These are phyloP conservation scores for Brenthis ino DNA, from an alignment of 2,888 invertebrate species.

Conservation along the genomic window DNA sequence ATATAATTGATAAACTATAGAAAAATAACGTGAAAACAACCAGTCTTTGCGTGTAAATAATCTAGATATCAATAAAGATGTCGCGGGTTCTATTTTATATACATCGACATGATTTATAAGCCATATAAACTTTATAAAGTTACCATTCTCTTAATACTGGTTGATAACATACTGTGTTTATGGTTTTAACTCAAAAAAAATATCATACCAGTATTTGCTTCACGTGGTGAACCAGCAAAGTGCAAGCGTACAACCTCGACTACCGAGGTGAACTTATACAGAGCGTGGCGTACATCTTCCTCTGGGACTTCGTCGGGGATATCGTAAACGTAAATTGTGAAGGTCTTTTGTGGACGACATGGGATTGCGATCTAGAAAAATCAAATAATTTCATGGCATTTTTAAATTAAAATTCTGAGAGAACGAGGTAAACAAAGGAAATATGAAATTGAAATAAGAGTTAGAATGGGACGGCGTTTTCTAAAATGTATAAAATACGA, in stretches of 20 bases:
- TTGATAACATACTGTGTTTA: too few species aligned
- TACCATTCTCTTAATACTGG: too few species aligned
- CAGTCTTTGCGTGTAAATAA: too few species aligned
- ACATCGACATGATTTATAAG: too few species aligned
- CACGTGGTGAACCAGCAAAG: slow-evolving; percentile 70
- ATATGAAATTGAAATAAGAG: background rate
- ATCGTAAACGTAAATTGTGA: slow-evolving; percentile 91
- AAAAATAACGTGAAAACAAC: too few species aligned
- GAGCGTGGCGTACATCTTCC: slow-evolving; percentile 91
- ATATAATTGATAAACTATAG: background rate
- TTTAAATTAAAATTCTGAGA: background rate
- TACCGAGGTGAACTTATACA: slow-evolving; percentile 89
- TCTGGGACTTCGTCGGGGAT: slow-evolving; percentile 92
- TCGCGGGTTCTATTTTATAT: too few species aligned
- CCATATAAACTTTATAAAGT: too few species aligned
- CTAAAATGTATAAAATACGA: background rate
- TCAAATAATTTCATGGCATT: background rate
- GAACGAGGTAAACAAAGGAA: too few species aligned
- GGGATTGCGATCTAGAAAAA: slow-evolving; percentile 87
- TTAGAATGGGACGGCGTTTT: background rate
- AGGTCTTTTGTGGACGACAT: slow-evolving; percentile 93
- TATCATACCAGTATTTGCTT: slow-evolving; percentile 63
- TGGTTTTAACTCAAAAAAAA: too few species aligned
- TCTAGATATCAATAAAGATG: too few species aligned
- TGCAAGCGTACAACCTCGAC: slow-evolving; percentile 90